Evolutionary conservation across 2,888 invertebrate species (phyloP).

Genomic region (Platynereis dumerilii): DNA sequence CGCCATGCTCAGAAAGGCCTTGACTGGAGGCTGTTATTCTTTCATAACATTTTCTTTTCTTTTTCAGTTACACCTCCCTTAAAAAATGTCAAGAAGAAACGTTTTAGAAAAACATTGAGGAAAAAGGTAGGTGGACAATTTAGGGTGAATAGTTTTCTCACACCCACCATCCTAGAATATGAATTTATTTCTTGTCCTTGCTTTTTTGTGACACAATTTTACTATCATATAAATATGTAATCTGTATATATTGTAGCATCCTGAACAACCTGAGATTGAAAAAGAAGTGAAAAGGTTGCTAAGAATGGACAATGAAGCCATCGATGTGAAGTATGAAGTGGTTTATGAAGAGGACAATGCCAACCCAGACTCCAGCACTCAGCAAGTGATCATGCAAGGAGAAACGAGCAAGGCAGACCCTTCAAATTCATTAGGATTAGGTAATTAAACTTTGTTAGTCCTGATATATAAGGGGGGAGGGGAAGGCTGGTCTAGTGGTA

Average conservation of each 20-base stretch:
- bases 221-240: neutral
- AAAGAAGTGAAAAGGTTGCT: slow-evolving; percentile 94
- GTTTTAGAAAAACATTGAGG: slow-evolving; percentile 92
- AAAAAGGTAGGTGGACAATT: slow-evolving; percentile 80
- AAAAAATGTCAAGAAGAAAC: slow-evolving; percentile 90
- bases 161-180: no score
- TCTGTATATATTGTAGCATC: slow-evolving; percentile 68
- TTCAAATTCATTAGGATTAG: slow-evolving; percentile 2
- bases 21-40: neutral
- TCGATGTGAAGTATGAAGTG: slow-evolving; percentile 60
- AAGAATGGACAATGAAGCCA: slow-evolving; percentile 87
- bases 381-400: slow-evolving; percentile 3
- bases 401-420: slow-evolving; percentile 4
- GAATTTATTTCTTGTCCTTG: no score
- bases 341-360: slow-evolving; percentile 29
- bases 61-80: slow-evolving; percentile 83
- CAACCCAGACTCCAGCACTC: neutral
- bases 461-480: no score
- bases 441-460: neutral
- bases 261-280: slow-evolving; percentile 96
- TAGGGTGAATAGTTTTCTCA: no score
- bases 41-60: slow-evolving; percentile 4
- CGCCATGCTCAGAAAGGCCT: no score
- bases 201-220: no score
- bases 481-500: no score